Conservation (phyloP, 2,888 invertebrate species). For the Pemphredon lugubris region DNA sequence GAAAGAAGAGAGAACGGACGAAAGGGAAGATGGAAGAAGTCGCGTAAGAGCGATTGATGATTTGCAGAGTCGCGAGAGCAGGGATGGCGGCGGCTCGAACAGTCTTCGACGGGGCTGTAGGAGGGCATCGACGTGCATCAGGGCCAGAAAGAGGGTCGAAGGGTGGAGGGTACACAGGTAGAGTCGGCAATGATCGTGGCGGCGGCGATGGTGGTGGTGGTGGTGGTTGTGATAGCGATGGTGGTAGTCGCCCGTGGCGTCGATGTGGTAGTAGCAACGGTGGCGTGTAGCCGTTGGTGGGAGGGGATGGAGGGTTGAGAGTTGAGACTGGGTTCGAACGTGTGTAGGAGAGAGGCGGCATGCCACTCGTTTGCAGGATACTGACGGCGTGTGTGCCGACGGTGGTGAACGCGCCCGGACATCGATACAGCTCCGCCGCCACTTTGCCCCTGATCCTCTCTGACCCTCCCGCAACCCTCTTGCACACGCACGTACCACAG, state of each 20-base stretch:
- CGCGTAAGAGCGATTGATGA: slow-evolving; percentile 29
- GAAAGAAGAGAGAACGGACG: not conserved
- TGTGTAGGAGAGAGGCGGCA: slow-evolving; percentile 30
- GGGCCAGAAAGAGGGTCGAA: slow-evolving; percentile 22
- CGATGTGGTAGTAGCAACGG: slow-evolving; percentile 7
- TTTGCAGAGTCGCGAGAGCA: slow-evolving; percentile 25
- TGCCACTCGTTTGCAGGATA: slow-evolving; percentile 65
- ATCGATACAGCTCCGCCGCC: slow-evolving; percentile 76
- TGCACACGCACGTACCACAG: slow-evolving; percentile 47
- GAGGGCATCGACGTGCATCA: slow-evolving; percentile 23
- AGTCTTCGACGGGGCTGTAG: slow-evolving; percentile 24
- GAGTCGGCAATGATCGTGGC: slow-evolving; percentile 6
- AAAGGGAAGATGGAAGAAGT: slow-evolving; percentile 8
- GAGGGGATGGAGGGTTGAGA: slow-evolving; percentile 27
- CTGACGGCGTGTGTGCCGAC: slow-evolving; percentile 66
- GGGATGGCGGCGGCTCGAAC: slow-evolving; percentile 8
- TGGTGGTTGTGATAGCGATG: slow-evolving; percentile 5
- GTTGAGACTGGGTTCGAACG: slow-evolving; percentile 24
- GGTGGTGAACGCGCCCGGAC: slow-evolving; percentile 74
- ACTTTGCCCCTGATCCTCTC: slow-evolving; percentile 70
- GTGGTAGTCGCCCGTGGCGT: slow-evolving; percentile 5
- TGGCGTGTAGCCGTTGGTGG: slow-evolving; percentile 9
- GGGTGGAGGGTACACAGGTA: slow-evolving; percentile 11
- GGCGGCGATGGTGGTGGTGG: slow-evolving; percentile 12
- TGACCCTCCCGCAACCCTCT: slow-evolving; percentile 57